phyloP scores from a whole-genome alignment of 1,140 invertebrate species.

The Hypothenemus hampei region DNA sequence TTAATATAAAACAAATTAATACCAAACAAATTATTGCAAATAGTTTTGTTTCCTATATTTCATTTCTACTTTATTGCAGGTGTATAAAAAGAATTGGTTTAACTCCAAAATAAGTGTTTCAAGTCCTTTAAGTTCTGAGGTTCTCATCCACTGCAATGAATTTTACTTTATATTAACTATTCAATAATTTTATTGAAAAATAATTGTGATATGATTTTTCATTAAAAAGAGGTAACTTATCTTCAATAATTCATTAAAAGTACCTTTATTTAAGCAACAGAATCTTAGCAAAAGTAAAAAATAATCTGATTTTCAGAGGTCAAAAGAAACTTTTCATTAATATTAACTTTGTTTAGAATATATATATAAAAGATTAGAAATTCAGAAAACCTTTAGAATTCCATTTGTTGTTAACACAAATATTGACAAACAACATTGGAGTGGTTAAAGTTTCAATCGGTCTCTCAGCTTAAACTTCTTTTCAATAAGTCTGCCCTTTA shows the following conservation, averaged over 20 bases:
- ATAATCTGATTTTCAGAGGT: slow-evolving; percentile 41
- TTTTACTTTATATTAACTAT: slow-evolving; percentile 50
- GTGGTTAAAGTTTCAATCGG: too few species aligned
- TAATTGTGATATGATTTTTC: slow-evolving; percentile 51
- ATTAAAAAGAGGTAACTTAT: slow-evolving; percentile 53
- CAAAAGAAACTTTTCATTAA: slow-evolving; percentile 58
- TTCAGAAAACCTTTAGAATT: too few species aligned
- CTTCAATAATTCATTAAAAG: slow-evolving; percentile 52
- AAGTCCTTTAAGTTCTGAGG: slow-evolving; percentile 45
- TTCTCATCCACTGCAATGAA: slow-evolving; percentile 48
- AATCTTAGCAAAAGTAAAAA: not conserved
- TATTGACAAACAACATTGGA: too few species aligned
- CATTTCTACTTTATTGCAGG: slow-evolving; percentile 21
- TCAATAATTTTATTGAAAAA: slow-evolving; percentile 46
- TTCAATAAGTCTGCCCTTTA: too few species aligned
- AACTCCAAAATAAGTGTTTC: not conserved
- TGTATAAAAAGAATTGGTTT: not conserved
- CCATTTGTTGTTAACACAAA: too few species aligned
- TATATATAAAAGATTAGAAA: slow-evolving; percentile 44
- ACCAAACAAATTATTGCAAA: slow-evolving; percentile 18
- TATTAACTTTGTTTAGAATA: slow-evolving; percentile 53
- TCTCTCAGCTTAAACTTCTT: too few species aligned
- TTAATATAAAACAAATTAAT: too few species aligned
- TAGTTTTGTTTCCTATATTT: slow-evolving; percentile 3
- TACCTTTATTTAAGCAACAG: slow-evolving; percentile 12